phyloP scores from a whole-genome alignment of 2,888 invertebrate species.

The Erannis defoliaria region DNA sequence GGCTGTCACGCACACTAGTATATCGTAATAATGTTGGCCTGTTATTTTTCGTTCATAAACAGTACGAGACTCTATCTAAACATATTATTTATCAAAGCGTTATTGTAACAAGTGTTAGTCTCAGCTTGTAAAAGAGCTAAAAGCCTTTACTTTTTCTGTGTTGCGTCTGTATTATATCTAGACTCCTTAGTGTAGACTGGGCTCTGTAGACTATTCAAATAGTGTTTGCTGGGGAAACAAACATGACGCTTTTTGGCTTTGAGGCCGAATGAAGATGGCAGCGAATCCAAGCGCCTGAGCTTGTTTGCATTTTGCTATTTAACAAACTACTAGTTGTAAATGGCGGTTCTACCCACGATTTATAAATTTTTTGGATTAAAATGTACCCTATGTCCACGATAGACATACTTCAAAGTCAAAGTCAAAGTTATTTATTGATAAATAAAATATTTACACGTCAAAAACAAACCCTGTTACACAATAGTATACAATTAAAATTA shows the following conservation, averaged over 20 bases:
- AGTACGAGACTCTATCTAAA: too few relatives aligned
- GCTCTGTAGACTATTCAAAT: slow-evolving; percentile 24
- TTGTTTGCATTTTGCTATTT: not conserved
- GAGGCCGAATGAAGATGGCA: not conserved
- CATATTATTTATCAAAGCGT: not conserved
- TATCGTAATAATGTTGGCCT: too few relatives aligned
- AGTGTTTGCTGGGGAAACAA: slow-evolving; percentile 31
- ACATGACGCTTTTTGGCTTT: slow-evolving; percentile 9
- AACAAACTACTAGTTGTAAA: not conserved
- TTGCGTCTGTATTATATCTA: not conserved
- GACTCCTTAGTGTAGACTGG: not conserved
- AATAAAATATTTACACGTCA: too few relatives aligned
- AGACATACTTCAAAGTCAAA: too few relatives aligned
- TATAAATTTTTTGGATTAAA: not conserved
- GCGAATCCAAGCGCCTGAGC: not conserved
- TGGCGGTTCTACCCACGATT: not conserved
- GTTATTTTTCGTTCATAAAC: too few relatives aligned
- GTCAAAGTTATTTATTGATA: too few relatives aligned
- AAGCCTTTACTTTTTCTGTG: not conserved
- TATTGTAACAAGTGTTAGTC: not conserved
- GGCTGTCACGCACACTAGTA: too few relatives aligned
- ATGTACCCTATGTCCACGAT: too few relatives aligned
- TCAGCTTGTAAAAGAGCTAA: not conserved
- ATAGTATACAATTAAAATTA: too few relatives aligned
- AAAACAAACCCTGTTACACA: too few relatives aligned